Evolutionary conservation across 2,113 vertebrate genomes (phyloP).

Genomic region (Mobula hypostoma): DNA sequence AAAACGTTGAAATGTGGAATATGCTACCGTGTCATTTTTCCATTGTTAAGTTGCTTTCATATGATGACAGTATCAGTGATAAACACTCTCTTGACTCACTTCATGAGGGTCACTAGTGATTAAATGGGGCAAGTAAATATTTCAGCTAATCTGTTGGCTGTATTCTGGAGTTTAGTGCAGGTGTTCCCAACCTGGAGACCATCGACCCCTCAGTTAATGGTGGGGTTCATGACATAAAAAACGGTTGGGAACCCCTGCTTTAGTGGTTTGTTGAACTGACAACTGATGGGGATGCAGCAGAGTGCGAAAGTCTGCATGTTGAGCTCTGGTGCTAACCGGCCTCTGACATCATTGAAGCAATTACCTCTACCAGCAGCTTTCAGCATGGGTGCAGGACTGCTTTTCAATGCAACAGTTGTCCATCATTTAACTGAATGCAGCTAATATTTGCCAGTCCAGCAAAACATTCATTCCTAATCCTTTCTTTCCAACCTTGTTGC

Average conservation of each 20-base stretch:
- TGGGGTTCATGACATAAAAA: too few relatives aligned
- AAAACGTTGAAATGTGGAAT: not conserved
- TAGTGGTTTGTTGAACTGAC: not conserved
- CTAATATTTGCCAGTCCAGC: not conserved
- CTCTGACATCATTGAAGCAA: conserved; percentile 11
- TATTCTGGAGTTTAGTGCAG: not conserved
- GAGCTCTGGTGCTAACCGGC: conserved; percentile 5
- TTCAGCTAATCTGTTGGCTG: not conserved
- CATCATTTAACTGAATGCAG: conserved; percentile 32
- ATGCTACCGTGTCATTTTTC: not conserved
- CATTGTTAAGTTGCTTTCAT: not conserved
- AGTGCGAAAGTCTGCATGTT: conserved; percentile 22
- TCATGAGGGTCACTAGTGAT: not conserved
- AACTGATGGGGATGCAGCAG: conserved; percentile 33
- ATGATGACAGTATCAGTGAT: not conserved
- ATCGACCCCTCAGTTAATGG: too few relatives aligned
- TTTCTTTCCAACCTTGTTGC: not conserved
- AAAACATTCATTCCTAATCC: conserved; percentile 20
- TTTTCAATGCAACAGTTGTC: conserved; percentile 22
- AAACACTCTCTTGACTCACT: not conserved
- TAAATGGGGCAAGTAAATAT: conserved; percentile 8
- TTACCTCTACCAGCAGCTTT: conserved; percentile 16
- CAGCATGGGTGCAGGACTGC: not conserved
- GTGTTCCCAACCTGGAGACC: too few relatives aligned
- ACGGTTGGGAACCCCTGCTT: too few relatives aligned